A percentile compares a stretch with the other conserved stretches of the same genome.
These are phyloP conservation scores for Allolobophora icterica DNA, from an alignment of 2,888 invertebrate genomes.

Conservation along the genomic window DNA sequence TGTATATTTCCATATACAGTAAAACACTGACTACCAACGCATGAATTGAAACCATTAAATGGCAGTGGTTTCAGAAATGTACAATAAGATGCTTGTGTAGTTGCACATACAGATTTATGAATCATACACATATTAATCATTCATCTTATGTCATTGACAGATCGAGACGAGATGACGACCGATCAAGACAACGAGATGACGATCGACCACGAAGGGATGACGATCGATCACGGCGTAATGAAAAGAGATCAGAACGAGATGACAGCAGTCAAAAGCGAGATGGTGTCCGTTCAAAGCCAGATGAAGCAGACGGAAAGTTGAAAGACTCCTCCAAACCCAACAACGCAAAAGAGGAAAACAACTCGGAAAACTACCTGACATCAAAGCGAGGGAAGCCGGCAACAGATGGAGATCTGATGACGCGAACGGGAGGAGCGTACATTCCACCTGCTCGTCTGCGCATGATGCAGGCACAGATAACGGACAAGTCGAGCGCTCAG, in stretches of 20 bases:
- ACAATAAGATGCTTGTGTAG: no score
- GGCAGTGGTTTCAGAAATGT: no score
- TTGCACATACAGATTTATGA: no score
- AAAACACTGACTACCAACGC: no score
- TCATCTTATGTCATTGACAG: no score
- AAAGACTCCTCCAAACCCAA: background rate
- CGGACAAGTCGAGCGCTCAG: slow-evolving; percentile 77
- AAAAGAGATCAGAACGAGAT: background rate
- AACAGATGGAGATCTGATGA: slow-evolving; percentile 14
- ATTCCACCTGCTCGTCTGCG: slow-evolving; percentile 92
- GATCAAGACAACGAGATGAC: background rate
- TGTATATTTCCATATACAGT: no score
- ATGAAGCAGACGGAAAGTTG: background rate
- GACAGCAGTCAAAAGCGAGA: background rate
- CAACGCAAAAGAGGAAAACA: background rate
- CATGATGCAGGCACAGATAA: slow-evolving; percentile 47
- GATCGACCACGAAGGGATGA: background rate
- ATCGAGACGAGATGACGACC: no score
- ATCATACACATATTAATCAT: no score
- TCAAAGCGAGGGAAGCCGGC: slow-evolving; percentile 35
- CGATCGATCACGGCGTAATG: background rate
- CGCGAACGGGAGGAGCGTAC: slow-evolving; percentile 73
- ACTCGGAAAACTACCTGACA: slow-evolving; percentile 24
- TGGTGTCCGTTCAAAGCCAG: background rate
- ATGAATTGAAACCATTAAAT: no score